phyloP scores from a whole-genome alignment of 1,140 invertebrate species.

The Drosophila albomicans region DNA sequence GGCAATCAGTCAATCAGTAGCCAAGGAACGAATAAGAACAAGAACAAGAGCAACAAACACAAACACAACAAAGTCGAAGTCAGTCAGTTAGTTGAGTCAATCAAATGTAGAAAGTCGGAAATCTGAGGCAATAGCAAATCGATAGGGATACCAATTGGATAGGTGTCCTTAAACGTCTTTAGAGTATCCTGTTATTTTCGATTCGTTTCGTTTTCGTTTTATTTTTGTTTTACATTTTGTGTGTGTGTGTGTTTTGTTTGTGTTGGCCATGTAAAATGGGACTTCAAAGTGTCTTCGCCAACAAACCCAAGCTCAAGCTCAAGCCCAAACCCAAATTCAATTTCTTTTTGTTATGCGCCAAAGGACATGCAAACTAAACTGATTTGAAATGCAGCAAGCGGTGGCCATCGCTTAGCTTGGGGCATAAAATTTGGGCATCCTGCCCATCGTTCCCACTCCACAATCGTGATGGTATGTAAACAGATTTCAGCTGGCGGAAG shows the following conservation, averaged over 20 bases:
- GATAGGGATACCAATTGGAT: slow-evolving; percentile 33
- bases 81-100: slow-evolving; percentile 56
- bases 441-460: slow-evolving; percentile 14
- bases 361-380: slow-evolving; percentile 80
- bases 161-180: slow-evolving; percentile 50
- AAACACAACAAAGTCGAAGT: slow-evolving; percentile 6
- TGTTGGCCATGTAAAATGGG: slow-evolving; percentile 31
- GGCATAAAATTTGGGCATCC: slow-evolving; percentile 54
- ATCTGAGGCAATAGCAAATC: slow-evolving; percentile 34
- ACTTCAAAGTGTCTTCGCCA: slow-evolving; percentile 71
- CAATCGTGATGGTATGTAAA: slow-evolving; percentile 71
- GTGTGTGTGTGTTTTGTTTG: slow-evolving; percentile 10
- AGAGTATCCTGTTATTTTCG: slow-evolving; percentile 55
- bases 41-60: no score
- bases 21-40: neutral
- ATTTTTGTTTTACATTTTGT: no score
- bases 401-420: slow-evolving; percentile 36
- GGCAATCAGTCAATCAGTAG: slow-evolving; percentile 71
- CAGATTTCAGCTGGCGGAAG: slow-evolving; percentile 39
- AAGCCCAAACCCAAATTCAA: slow-evolving; percentile 59
- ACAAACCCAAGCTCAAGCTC: slow-evolving; percentile 2
- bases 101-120: slow-evolving; percentile 55
- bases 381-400: slow-evolving; percentile 75
- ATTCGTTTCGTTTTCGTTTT: slow-evolving; percentile 30
- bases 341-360: slow-evolving; percentile 68